Conservation (phyloP, 2,888 invertebrate species). For the Drosophila anomelani region DNA sequence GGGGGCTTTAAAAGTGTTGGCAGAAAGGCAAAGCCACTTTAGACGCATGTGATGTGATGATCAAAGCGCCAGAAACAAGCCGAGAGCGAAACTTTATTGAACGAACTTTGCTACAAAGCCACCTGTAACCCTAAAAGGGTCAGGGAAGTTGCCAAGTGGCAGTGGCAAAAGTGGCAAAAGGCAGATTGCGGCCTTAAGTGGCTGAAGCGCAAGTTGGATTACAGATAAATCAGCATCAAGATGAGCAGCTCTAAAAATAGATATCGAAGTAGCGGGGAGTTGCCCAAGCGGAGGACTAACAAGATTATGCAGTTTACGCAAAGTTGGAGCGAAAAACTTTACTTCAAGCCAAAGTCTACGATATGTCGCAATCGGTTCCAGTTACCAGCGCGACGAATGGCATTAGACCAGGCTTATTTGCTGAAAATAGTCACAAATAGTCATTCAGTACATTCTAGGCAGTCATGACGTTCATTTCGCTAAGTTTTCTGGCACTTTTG, state of each 20-base stretch:
- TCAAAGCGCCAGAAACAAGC: conserved; percentile 44
- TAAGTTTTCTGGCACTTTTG: conserved; percentile 15
- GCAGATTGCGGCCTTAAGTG: conserved; percentile 33
- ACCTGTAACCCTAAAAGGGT: conserved; percentile 38
- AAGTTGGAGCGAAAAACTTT: conserved; percentile 11
- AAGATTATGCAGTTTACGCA: conserved; percentile 35
- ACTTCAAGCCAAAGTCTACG: not conserved
- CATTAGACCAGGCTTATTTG: not conserved
- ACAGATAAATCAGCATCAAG: conserved; percentile 35
- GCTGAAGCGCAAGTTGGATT: conserved; percentile 40
- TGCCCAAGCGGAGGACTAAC: conserved; percentile 28
- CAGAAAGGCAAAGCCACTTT: conserved; percentile 38
- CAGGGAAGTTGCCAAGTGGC: conserved; percentile 33
- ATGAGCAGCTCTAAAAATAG: conserved; percentile 35
- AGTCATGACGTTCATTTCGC: conserved; percentile 20
- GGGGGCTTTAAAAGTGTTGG: conserved; percentile 23
- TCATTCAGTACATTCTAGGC: not conserved
- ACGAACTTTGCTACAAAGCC: conserved; percentile 46
- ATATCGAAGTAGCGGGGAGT: not conserved
- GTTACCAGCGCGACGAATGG: conserved; percentile 10
- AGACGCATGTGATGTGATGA: conserved; percentile 45
- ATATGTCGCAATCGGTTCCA: conserved; percentile 16
- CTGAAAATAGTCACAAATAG: not conserved
- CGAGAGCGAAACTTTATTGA: conserved; percentile 46
- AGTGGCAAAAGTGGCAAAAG: conserved; percentile 21